phyloP scores from a whole-genome alignment of 37 sponge, comb jelly and placozoan genomes.

The Ephydatia muelleri region DNA sequence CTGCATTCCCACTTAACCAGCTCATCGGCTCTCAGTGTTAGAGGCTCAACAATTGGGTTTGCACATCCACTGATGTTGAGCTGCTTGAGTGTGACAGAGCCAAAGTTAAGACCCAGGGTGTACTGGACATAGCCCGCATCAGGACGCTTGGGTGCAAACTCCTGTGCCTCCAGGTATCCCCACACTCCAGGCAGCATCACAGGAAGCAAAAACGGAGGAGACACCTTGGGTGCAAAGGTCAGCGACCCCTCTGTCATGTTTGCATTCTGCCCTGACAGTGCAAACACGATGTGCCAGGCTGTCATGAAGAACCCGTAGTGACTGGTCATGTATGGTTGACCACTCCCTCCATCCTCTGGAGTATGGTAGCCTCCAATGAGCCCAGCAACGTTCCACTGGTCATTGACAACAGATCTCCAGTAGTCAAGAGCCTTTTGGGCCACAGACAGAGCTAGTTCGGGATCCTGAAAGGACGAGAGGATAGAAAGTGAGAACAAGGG shows the following conservation, averaged over 20 bases:
- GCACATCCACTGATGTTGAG: background rate
- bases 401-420: slow-evolving; percentile 2
- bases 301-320: slow-evolving; percentile 43
- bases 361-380: slow-evolving; percentile 9
- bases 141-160: too few relatives aligned
- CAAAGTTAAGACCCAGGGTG: slow-evolving; percentile 18
- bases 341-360: background rate
- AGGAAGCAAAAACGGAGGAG: slow-evolving; percentile 7
- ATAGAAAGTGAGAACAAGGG: too few relatives aligned
- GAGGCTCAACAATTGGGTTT: background rate
- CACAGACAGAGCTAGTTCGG: slow-evolving; percentile 7
- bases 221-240: background rate
- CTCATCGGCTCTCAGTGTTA: background rate
- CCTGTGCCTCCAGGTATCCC: background rate
- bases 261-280: slow-evolving; percentile 16
- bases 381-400: slow-evolving; percentile 29
- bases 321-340: slow-evolving; percentile 19
- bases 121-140: background rate
- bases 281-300: slow-evolving; percentile 32
- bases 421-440: background rate
- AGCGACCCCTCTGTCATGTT: slow-evolving; percentile 5
- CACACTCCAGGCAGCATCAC: slow-evolving; percentile 18
- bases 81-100: background rate
- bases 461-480: background rate
- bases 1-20: background rate